Evolutionary conservation across 2,113 vertebrate genomes (phyloP).

Genomic region (Rhagologus leucostigma): DNA sequence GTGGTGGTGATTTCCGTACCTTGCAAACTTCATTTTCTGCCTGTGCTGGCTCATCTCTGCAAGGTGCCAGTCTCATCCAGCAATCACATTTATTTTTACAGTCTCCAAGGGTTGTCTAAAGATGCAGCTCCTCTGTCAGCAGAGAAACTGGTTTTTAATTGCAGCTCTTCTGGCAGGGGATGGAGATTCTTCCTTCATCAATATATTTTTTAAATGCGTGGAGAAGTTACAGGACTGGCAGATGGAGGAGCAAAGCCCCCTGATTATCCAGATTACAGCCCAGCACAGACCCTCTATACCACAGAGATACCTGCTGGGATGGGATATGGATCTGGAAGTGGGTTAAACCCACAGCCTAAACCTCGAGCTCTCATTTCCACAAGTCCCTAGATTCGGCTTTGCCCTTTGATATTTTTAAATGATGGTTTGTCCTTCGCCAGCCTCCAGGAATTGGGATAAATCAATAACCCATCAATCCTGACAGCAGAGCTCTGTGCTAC

Average conservation of each 20-base stretch:
- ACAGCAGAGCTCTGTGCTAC: neutral
- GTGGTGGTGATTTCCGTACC: neutral
- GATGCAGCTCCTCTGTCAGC: neutral
- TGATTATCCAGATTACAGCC: neutral
- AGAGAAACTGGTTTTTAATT: neutral
- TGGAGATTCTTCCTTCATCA: neutral
- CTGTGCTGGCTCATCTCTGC: neutral
- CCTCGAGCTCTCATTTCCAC: neutral
- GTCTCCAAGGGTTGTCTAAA: neutral
- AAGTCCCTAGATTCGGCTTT: neutral
- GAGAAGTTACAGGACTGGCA: neutral
- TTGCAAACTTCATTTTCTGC: neutral
- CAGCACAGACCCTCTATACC: neutral
- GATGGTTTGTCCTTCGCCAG: neutral
- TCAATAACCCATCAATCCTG: neutral
- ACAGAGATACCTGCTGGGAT: neutral
- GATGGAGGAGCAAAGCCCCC: neutral
- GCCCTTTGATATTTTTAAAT: neutral
- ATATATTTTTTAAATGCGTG: neutral
- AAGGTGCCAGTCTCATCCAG: neutral
- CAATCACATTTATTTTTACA: neutral
- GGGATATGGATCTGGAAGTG: neutral
- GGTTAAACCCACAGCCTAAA: neutral
- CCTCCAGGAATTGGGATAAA: neutral
- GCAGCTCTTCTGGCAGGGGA: neutral